These are phyloP conservation scores for Callorhinus ursinus DNA, from an alignment of 2,113 vertebrate genomes.

Conservation along the genomic window DNA sequence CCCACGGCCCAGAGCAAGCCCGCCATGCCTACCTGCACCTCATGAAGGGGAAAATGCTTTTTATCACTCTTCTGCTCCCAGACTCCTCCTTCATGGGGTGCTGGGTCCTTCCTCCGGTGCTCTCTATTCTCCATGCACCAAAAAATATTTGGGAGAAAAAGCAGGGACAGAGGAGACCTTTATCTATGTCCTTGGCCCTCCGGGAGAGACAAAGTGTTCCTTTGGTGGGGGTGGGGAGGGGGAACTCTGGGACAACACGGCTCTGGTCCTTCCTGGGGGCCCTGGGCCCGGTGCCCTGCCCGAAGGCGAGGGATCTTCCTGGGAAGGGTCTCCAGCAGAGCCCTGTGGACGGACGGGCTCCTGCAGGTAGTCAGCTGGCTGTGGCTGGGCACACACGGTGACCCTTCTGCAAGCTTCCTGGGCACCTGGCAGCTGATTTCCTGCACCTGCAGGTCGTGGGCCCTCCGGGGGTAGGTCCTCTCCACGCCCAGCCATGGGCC, in stretches of 20 bases:
- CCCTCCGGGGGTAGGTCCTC: background rate
- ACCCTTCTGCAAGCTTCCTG: accelerated
- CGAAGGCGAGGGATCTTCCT: accelerated
- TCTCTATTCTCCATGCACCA: background rate
- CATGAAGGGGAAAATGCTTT: background rate
- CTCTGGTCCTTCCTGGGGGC: background rate
- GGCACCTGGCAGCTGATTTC: background rate
- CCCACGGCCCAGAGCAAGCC: accelerated
- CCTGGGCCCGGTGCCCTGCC: background rate
- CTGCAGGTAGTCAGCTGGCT: background rate
- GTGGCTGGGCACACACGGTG: background rate
- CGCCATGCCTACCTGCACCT: accelerated
- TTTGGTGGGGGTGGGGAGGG: background rate
- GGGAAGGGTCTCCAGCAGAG: no score
- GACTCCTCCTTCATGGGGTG: background rate
- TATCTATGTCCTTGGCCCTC: background rate
- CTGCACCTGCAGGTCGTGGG: accelerated
- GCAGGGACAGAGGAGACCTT: background rate
- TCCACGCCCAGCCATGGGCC: background rate
- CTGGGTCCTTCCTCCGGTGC: background rate
- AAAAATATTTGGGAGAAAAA: background rate
- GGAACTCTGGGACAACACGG: background rate
- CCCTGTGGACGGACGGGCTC: background rate
- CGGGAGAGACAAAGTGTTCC: accelerated
- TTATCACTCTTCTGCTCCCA: background rate